phyloP scores from a whole-genome alignment of 1,140 invertebrate species.

The Drosophila melanogaster region DNA sequence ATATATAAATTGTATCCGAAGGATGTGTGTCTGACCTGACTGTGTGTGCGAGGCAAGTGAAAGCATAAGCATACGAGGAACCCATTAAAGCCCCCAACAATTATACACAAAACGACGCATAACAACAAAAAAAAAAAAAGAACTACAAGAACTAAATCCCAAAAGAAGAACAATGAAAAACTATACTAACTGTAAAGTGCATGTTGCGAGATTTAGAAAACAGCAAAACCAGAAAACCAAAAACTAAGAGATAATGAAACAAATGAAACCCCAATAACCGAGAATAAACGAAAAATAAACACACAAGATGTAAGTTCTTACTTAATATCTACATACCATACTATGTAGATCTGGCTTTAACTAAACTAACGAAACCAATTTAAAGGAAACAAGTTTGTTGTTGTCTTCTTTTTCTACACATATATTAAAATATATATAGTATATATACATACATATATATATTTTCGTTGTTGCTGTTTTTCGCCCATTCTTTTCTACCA shows the following conservation, averaged over 20 bases:
- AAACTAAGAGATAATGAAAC: background rate
- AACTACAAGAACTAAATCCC: too few relatives aligned
- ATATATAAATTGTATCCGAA: conserved; percentile 1
- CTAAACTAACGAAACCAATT: conserved; percentile 43
- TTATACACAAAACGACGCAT: conserved; percentile 7
- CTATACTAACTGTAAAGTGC: conserved; percentile 31
- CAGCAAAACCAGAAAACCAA: conserved; percentile 9
- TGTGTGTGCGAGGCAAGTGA: conserved; percentile 14
- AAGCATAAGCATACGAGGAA: conserved; percentile 1
- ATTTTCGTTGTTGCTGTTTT: conserved; percentile 49
- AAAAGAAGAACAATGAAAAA: conserved; percentile 19
- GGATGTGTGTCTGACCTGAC: conserved; percentile 10
- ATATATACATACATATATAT: conserved; percentile 44
- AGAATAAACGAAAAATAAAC: conserved; percentile 2
- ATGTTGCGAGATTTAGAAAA: conserved; percentile 33
- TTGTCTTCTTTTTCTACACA: conserved; percentile 59
- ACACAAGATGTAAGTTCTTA: conserved; percentile 20
- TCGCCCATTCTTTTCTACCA: conserved; percentile 49
- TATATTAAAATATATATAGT: conserved; percentile 50
- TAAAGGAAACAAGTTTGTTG: conserved; percentile 55
- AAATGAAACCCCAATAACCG: background rate
- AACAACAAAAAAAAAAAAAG: background rate
- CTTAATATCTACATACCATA: conserved; percentile 12
- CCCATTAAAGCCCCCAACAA: conserved; percentile 7
- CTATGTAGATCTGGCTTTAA: conserved; percentile 50